Evolutionary conservation across 2,888 invertebrate genomes (phyloP).

Genomic region (Acronicta psi): DNA sequence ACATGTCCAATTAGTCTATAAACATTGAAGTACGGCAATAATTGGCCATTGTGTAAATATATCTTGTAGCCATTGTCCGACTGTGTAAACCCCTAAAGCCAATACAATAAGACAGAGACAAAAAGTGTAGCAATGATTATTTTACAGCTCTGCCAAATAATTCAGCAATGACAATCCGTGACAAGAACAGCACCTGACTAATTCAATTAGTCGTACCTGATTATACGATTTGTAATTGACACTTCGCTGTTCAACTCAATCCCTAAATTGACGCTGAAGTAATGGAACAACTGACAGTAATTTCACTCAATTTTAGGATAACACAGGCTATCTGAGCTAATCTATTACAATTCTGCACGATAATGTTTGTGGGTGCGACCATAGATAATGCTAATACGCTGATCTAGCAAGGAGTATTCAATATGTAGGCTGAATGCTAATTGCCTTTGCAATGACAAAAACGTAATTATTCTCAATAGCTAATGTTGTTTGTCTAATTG

Average conservation of each 20-base stretch:
- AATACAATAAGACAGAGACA: background rate
- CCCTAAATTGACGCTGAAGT: background rate
- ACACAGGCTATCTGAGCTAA: background rate
- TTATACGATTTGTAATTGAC: slow-evolving; percentile 5
- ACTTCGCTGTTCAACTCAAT: slow-evolving; percentile 16
- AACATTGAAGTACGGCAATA: background rate
- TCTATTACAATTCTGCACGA: background rate
- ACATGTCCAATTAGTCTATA: background rate
- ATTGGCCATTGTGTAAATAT: background rate
- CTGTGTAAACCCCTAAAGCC: background rate
- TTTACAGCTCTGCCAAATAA: slow-evolving; percentile 37
- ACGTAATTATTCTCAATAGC: slow-evolving; percentile 1
- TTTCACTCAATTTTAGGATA: background rate
- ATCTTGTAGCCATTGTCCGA: background rate
- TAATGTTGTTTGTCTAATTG: slow-evolving; percentile 24
- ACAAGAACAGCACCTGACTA: slow-evolving; percentile 24
- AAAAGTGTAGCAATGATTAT: slow-evolving; percentile 20
- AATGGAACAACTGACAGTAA: slow-evolving; percentile 1
- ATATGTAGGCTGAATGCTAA: slow-evolving; percentile 1
- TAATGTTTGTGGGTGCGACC: too few species aligned
- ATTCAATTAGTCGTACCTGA: slow-evolving; percentile 27
- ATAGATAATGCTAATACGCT: too few species aligned
- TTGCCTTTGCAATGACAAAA: slow-evolving; percentile 1
- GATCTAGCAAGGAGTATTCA: background rate
- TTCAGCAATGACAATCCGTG: slow-evolving; percentile 29